phyloP scores from a whole-genome alignment of 2,888 invertebrate genomes.

The Mimachlamys varia region DNA sequence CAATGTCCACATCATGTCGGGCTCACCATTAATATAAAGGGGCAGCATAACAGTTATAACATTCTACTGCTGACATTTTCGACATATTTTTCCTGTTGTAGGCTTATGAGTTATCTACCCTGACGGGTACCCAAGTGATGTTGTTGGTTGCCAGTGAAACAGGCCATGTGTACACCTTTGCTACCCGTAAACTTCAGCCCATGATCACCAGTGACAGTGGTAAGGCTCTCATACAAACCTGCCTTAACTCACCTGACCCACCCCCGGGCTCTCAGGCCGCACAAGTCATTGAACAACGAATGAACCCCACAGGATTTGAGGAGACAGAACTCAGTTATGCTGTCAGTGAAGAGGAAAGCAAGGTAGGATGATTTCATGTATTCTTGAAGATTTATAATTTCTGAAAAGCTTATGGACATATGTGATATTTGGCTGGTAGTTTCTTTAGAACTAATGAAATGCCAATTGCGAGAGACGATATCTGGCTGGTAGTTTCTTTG shows the following conservation, averaged over 20 bases:
- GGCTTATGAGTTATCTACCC: constrained; percentile 99
- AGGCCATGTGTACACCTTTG: constrained; percentile 99
- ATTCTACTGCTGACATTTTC: neutral
- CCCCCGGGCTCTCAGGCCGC: constrained; percentile 74
- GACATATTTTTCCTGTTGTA: constrained; percentile 83
- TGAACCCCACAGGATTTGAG: constrained; percentile 99
- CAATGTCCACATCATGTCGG: too few species aligned
- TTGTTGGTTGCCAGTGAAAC: constrained; percentile 99
- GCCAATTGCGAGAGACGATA: too few species aligned
- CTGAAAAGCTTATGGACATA: too few species aligned
- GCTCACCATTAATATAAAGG: too few species aligned
- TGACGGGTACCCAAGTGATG: constrained; percentile 99
- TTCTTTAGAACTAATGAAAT: too few species aligned
- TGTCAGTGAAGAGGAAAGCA: constrained; percentile 83
- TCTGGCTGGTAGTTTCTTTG: too few species aligned
- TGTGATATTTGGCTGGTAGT: too few species aligned
- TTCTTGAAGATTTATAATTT: too few species aligned
- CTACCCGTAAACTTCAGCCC: constrained; percentile 96
- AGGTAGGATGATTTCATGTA: constrained; percentile 48
- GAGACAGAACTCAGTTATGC: constrained; percentile 97
- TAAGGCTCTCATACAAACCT: constrained; percentile 98
- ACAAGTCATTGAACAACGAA: constrained; percentile 92
- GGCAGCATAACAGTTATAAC: too few species aligned
- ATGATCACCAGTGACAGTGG: constrained; percentile 98
- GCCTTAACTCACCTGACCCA: constrained; percentile 97